These are phyloP conservation scores for Limenitis arthemis DNA, from an alignment of 2,888 invertebrate species.

Conservation along the genomic window DNA sequence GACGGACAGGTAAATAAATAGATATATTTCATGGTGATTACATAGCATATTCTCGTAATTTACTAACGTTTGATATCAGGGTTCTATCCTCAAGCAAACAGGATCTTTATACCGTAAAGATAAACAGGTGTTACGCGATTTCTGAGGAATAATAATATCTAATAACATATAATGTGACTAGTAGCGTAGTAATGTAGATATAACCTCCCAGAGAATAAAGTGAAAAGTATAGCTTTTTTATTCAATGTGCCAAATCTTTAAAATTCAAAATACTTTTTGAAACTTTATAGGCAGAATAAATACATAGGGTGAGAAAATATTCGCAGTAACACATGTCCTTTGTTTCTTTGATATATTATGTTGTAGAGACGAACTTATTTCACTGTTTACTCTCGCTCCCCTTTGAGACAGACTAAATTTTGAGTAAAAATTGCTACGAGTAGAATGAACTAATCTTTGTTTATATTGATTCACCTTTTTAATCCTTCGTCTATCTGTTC, in stretches of 20 bases:
- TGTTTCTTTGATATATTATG: conserved; percentile 19
- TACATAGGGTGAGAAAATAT: conserved; percentile 15
- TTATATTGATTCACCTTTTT: background rate
- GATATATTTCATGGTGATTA: background rate
- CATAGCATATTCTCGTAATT: background rate
- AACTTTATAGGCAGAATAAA: background rate
- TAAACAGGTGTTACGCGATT: no score
- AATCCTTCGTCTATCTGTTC: no score
- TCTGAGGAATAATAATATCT: no score
- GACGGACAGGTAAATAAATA: background rate
- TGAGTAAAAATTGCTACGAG: background rate
- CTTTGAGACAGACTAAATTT: conserved; percentile 6
- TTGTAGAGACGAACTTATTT: conserved; percentile 8
- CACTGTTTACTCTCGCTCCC: conserved; percentile 16
- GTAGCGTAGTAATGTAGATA: no score
- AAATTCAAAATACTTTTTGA: background rate
- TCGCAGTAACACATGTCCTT: conserved; percentile 15
- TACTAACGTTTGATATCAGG: no score
- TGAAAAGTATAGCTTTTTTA: no score
- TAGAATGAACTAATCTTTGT: background rate
- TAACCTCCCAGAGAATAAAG: no score
- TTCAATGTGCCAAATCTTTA: no score
- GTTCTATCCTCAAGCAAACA: no score
- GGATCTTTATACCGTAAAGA: no score
- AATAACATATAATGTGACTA: no score